Conservation (phyloP, 2,888 invertebrate species). For the Ormyrus pomaceus region DNA sequence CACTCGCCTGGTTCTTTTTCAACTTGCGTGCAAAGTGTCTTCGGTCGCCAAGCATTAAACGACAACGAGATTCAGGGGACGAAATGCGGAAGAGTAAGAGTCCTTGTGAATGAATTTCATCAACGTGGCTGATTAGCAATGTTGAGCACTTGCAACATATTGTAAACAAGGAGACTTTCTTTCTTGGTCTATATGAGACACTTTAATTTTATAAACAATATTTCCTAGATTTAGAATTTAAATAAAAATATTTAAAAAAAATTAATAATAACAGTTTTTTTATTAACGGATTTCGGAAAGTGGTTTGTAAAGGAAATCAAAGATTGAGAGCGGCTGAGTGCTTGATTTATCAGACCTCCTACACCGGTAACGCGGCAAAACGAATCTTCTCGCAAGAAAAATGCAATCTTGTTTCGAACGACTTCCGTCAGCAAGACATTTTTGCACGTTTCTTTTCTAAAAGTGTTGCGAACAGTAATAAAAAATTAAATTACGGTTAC, state of each 20-base stretch:
- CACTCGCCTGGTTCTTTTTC: background rate
- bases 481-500: conserved; percentile 31
- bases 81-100: background rate
- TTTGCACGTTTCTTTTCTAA: conserved; percentile 32
- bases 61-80: background rate
- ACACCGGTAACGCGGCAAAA: conserved; percentile 57
- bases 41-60: background rate
- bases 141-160: conserved; percentile 37
- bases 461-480: conserved; percentile 29
- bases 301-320: conserved; percentile 16
- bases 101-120: conserved; percentile 51
- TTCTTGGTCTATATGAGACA: too few relatives aligned
- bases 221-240: background rate
- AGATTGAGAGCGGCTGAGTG: conserved; percentile 30
- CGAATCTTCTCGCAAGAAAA: conserved; percentile 54
- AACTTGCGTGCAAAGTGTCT: background rate
- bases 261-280: background rate
- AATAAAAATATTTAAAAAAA: conserved; percentile 15
- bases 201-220: too few relatives aligned
- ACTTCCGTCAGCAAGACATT: conserved; percentile 46
- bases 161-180: too few relatives aligned
- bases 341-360: conserved; percentile 52
- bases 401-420: conserved; percentile 54
- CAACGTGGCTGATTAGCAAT: conserved; percentile 51
- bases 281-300: conserved; percentile 13